phyloP scores from a whole-genome alignment of 2,113 vertebrate species.

The Sylvietta virens region DNA sequence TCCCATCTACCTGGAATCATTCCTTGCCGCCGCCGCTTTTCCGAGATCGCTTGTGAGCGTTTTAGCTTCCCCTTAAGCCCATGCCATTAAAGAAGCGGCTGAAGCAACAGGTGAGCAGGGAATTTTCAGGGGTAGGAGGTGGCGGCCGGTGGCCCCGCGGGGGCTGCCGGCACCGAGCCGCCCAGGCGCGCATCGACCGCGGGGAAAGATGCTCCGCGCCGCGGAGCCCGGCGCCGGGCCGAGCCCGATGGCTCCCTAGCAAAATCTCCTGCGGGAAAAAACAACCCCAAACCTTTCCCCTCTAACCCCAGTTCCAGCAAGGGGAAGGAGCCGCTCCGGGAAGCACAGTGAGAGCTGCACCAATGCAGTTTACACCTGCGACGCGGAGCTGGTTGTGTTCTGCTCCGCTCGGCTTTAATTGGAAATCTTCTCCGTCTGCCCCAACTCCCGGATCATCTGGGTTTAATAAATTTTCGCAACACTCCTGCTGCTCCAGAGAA shows the following conservation, averaged over 20 bases:
- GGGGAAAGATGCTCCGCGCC: background rate
- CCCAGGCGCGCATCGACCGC: slow-evolving; percentile 22
- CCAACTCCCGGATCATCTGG: slow-evolving; percentile 71
- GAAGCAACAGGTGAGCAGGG: slow-evolving; percentile 33
- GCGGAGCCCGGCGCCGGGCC: background rate
- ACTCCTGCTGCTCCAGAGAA: slow-evolving; percentile 52
- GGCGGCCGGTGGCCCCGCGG: background rate
- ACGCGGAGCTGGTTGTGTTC: slow-evolving; percentile 24
- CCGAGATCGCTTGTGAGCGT: background rate
- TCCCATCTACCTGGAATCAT: background rate
- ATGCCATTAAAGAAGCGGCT: background rate
- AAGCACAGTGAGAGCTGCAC: background rate
- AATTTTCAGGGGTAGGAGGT: background rate
- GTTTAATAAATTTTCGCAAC: slow-evolving; percentile 69
- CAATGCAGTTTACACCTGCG: slow-evolving; percentile 74
- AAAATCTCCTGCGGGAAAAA: background rate
- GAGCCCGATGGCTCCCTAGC: background rate
- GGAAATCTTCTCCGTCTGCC: slow-evolving; percentile 75
- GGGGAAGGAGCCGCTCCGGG: background rate
- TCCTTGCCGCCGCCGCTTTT: background rate
- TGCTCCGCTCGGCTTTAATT: slow-evolving; percentile 68
- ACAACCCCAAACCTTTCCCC: background rate
- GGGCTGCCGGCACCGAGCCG: background rate
- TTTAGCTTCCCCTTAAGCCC: background rate
- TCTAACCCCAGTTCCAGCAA: background rate